phyloP scores from a whole-genome alignment of 2,888 invertebrate genomes.

The Merodon equestris region DNA sequence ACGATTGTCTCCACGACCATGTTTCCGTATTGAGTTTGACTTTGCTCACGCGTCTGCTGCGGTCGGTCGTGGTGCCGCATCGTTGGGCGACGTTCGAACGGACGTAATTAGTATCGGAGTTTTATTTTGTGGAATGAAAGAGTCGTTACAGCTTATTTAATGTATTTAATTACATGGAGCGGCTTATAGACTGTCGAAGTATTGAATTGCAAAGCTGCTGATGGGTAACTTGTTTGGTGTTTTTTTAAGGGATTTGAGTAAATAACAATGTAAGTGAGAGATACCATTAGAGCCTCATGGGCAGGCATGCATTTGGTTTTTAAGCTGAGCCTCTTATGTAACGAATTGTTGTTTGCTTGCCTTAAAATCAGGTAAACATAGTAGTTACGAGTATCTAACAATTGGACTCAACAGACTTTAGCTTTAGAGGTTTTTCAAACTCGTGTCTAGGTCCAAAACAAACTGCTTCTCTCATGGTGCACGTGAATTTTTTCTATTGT shows the following conservation, averaged over 20 bases:
- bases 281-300: background rate
- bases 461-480: too few relatives aligned
- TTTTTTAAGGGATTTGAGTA: background rate
- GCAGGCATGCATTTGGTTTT: background rate
- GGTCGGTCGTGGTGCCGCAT: too few relatives aligned
- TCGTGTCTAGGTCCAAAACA: too few relatives aligned
- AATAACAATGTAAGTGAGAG: too few relatives aligned
- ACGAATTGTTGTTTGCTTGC: too few relatives aligned
- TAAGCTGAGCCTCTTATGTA: too few relatives aligned
- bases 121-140: constrained; percentile 31
- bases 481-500: too few relatives aligned
- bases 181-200: constrained; percentile 9
- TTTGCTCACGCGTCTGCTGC: background rate
- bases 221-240: constrained; percentile 4
- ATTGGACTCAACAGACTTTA: too few relatives aligned
- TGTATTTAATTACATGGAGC: constrained; percentile 40
- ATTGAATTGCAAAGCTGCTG: background rate
- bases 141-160: constrained; percentile 43
- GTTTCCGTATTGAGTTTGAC: background rate
- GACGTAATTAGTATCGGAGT: constrained; percentile 37
- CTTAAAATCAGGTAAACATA: too few relatives aligned
- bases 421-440: too few relatives aligned
- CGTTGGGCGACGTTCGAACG: background rate
- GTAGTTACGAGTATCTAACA: too few relatives aligned
- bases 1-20: background rate